These are phyloP conservation scores for Dromococcyx pavoninus DNA, from an alignment of 2,797 vertebrate species.

Conservation along the genomic window DNA sequence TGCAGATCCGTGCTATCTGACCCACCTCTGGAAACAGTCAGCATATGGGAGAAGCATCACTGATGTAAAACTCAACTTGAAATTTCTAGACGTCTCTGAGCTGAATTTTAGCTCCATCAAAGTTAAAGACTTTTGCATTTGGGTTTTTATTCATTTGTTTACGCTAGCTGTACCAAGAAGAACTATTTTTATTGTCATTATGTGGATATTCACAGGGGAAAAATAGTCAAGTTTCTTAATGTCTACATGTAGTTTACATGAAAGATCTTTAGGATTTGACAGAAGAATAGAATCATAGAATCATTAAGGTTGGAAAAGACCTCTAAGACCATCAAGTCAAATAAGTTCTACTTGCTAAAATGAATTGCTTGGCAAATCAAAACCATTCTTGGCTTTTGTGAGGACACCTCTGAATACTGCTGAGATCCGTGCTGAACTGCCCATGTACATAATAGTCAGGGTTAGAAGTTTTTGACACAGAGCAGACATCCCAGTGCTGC, in stretches of 20 bases:
- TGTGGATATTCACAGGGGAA: neutral
- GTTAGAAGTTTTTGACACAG: neutral
- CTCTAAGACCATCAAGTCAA: too few species aligned
- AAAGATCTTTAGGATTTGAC: neutral
- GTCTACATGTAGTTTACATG: neutral
- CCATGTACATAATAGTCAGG: fast-evolving
- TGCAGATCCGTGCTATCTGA: neutral
- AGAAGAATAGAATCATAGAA: neutral
- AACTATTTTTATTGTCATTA: neutral
- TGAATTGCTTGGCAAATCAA: neutral
- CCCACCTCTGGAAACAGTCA: neutral
- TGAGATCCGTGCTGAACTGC: neutral
- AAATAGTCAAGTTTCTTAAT: neutral
- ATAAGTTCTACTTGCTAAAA: neutral
- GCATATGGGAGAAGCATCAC: neutral
- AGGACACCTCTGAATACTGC: neutral
- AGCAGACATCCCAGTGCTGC: neutral
- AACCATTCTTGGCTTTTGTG: neutral
- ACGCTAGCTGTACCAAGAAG: neutral
- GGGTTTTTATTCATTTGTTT: neutral
- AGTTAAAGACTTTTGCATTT: neutral
- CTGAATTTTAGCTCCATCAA: neutral
- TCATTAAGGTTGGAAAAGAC: too few species aligned
- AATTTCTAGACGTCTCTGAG: neutral
- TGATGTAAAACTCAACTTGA: neutral